These are phyloP conservation scores for Philonicus albiceps DNA, from an alignment of 2,888 invertebrate species.

Conservation along the genomic window DNA sequence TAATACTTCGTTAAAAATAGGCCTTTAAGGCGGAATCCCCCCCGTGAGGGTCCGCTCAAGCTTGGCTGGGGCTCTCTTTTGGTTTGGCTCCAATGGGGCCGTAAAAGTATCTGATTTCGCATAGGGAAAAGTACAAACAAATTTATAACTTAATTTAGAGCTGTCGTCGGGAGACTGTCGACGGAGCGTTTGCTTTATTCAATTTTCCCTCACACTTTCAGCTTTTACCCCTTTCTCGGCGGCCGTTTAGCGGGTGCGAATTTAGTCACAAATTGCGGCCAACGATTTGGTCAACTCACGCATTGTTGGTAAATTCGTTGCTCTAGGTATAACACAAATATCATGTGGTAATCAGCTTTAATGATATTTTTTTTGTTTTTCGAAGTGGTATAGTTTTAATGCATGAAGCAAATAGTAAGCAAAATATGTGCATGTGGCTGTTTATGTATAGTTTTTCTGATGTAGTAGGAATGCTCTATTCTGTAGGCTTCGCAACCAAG, in stretches of 20 bases:
- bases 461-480: neutral
- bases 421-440: neutral
- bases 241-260: neutral
- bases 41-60: neutral
- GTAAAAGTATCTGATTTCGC: constrained; percentile 28
- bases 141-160: constrained; percentile 25
- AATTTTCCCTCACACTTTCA: neutral
- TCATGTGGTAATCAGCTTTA: neutral
- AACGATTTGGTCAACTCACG: neutral
- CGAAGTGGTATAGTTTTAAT: neutral
- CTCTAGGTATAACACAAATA: neutral
- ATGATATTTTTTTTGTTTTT: neutral
- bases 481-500: neutral
- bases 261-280: neutral
- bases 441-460: neutral
- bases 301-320: neutral
- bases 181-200: neutral
- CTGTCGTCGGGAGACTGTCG: neutral
- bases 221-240: neutral
- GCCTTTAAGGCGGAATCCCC: constrained; percentile 1
- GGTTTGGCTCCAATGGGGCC: neutral
- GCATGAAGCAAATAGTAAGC: neutral
- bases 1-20: constrained; percentile 32
- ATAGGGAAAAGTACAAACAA: constrained; percentile 22
- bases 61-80: neutral